phyloP scores from a whole-genome alignment of 1,140 invertebrate genomes.

The Laodelphax striatellus region DNA sequence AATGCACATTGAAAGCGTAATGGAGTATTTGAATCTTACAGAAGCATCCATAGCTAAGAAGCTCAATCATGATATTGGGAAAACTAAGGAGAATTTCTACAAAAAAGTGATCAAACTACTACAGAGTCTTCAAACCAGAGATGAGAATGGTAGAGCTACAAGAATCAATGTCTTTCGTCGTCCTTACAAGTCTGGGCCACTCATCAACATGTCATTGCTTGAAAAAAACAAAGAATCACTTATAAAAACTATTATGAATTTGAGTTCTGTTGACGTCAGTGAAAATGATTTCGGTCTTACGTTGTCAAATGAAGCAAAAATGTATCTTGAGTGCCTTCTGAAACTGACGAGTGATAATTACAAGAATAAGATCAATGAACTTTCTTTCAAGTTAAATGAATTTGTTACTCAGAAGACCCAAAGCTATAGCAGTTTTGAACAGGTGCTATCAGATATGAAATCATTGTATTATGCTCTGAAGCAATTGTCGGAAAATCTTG shows the following conservation, averaged over 20 bases:
- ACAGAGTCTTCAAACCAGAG: not conserved
- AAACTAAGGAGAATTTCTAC: not conserved
- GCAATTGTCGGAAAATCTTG: not conserved
- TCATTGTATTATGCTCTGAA: not conserved
- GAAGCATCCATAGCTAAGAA: not conserved
- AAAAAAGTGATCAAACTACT: not conserved
- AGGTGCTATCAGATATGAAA: not conserved
- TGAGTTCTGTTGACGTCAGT: not conserved
- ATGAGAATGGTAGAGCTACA: not conserved
- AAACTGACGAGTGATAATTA: not conserved
- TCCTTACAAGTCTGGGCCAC: not conserved
- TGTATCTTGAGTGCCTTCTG: not conserved
- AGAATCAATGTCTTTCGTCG: no score
- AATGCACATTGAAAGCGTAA: no score
- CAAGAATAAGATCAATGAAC: not conserved
- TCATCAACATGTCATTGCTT: not conserved
- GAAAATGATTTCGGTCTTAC: not conserved
- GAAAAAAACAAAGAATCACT: not conserved
- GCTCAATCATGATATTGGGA: not conserved
- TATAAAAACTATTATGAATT: not conserved
- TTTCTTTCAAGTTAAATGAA: no score
- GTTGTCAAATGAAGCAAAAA: no score
- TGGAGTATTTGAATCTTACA: not conserved
- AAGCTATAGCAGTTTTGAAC: not conserved
- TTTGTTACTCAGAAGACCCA: not conserved